phyloP scores from a whole-genome alignment of 2,888 invertebrate species.

The Oscheius onirici region DNA sequence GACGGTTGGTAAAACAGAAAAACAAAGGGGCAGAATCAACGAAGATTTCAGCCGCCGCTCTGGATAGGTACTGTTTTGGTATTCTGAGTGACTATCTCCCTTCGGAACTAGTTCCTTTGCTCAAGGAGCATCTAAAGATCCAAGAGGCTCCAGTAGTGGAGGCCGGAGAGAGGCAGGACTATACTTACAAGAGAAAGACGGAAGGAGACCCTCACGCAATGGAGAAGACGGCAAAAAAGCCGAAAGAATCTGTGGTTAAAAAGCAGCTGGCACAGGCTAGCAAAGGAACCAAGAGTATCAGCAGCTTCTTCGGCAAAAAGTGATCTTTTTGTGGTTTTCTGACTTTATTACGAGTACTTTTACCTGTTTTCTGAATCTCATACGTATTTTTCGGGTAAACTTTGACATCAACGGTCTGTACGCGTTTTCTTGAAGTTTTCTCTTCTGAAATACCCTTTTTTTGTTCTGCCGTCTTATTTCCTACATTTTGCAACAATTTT shows the following conservation, averaged over 20 bases:
- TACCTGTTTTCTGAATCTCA: neutral
- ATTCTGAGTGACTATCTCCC: constrained; percentile 48
- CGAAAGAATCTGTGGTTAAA: constrained; percentile 46
- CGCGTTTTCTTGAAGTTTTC: no score
- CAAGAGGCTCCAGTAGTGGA: constrained; percentile 37
- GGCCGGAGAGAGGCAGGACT: neutral
- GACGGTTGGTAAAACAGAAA: constrained; percentile 44
- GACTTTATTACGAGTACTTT: neutral
- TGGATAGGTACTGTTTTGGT: constrained; percentile 50
- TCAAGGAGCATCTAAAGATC: constrained; percentile 37
- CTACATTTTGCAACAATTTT: no score
- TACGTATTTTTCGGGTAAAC: neutral
- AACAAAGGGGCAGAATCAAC: no score
- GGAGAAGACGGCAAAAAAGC: constrained; percentile 35
- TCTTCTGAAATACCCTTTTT: neutral
- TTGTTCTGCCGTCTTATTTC: neutral
- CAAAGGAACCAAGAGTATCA: constrained; percentile 61
- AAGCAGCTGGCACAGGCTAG: constrained; percentile 61
- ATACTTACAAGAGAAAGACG: constrained; percentile 27
- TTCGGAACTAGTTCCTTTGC: constrained; percentile 10
- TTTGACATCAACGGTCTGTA: neutral
- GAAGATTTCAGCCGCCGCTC: constrained; percentile 39
- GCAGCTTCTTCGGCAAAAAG: constrained; percentile 57
- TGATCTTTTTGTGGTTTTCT: neutral
- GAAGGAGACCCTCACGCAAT: neutral